Evolutionary conservation across 2,888 invertebrate species (phyloP), one percentile per base, ranked within the genome.

Genomic region (Barypeithes pellucidus): DNA sequence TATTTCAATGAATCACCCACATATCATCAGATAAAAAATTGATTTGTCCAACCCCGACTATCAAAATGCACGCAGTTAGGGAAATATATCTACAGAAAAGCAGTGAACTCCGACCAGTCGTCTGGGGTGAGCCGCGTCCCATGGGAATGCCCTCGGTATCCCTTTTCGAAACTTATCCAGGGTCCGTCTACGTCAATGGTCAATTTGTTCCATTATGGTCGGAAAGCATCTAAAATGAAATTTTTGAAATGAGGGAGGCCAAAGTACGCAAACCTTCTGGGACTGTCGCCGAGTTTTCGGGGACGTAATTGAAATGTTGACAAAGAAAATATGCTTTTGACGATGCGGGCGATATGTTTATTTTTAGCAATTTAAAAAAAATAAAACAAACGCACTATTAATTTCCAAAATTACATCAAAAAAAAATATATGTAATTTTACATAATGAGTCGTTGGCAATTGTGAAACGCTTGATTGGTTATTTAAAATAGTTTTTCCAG

Each of bases 201-300:
- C 74, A 74, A 74, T 74, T 74, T 74, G 71, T 45, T 66, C 74
- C 62, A 74, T 74, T 74, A 74, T 74, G 70, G 74, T 62, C 43
- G 71, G 41, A 47, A 60, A 68, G 63, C 67, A 73, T 52, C 61
- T 67, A n/a, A 62, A 73, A 68, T 63, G 67, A 59, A 73, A 68
- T 73, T 73, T 45, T 68, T 57, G 54, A 68, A 73, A 67, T 52
- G 63, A 57, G 67, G 54, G 73, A 29, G 62, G 61, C 16, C 41
- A 47, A 69, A 61, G 54, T 33, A 54, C 16, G 24, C 24, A 61
- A 52, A 39, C 45, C 57, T 61, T 24, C 36, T 24, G 73, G 47
- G 72, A 72, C 12, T 43, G 50, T 14, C 61, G 57, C 22, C 52
- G 20, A 52, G 20, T 47, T 47, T 72, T 61, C 14, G 14, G 14